Base-by-base conservation (phyloP, 2,113 vertebrate species). In the Brachyhypopomus gauderio region DNA sequence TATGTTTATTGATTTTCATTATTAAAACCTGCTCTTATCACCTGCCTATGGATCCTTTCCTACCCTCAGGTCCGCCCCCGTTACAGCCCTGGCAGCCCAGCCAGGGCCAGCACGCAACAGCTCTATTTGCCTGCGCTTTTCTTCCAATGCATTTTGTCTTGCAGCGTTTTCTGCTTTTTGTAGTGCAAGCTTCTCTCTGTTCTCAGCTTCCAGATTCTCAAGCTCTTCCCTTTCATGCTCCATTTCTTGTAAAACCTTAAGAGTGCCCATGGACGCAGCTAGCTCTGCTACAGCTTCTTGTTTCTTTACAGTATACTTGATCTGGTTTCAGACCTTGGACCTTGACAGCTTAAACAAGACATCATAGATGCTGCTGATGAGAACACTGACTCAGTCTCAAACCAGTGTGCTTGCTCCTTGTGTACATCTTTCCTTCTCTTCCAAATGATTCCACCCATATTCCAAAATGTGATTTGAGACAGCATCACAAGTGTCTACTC, bases 251-350 rank as follows among this genome's bases (percentile, higher is more conserved):
- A 79, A 36, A 12, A 86, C 72, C 22, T 84, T 64, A 9, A 82
- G 45, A 17, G 82, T 81, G 48, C 80, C 77, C 76, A 80, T 70
- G n/a, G n/a, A n/a, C n/a, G n/a, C n/a, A n/a, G n/a, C n/a, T n/a
- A n/a, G n/a, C n/a, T n/a, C n/a, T n/a, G 79, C 80, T 76, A 80
- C 84, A 63, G 84, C 84, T 77, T 83, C 77, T 72, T 79, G 84
- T 83, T 83, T 86, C 74, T 30, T 78, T 20, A 8, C 60, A 77
- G 78, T 79, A 77, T 58, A 1, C 38, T 62, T 77, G 22, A 62
- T n/a, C 30, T 59, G 4, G 23, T 70, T 36, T 56, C 62, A 76
- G 75, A 72, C 4, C 45, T 73, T 78, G 55, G 5, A 59, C 59
- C 23, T 73, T 69, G 20, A 56, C 36, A 74, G 58, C 58, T 74